phyloP scores from a whole-genome alignment of 1,140 invertebrate genomes.

The Orius laevigatus region DNA sequence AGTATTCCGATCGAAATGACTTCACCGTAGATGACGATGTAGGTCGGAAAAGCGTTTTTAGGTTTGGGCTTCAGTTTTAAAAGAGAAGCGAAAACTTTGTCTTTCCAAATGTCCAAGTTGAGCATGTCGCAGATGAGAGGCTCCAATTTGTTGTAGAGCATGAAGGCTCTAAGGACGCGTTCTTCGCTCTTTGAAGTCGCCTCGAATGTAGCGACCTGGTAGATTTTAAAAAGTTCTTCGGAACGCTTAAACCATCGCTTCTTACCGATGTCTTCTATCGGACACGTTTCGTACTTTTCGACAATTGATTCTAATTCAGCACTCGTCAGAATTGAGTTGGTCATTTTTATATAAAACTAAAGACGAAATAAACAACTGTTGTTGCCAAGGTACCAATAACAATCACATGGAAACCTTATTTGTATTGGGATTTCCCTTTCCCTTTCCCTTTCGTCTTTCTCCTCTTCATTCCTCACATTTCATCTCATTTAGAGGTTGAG shows the following conservation, averaged over 20 bases:
- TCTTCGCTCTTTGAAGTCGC: slow-evolving; percentile 3
- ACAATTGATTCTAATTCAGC: slow-evolving; percentile 7
- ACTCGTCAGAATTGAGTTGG: not conserved
- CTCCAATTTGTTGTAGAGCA: slow-evolving; percentile 1
- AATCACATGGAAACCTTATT: no score
- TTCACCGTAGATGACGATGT: slow-evolving; percentile 57
- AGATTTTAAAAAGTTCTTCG: slow-evolving; percentile 5
- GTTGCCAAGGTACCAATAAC: no score
- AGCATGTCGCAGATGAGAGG: slow-evolving; percentile 54
- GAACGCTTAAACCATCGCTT: slow-evolving; percentile 1
- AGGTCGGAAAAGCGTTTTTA: slow-evolving; percentile 49
- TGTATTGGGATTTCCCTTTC: no score
- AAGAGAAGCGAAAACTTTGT: slow-evolving; percentile 53
- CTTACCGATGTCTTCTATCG: slow-evolving; percentile 3
- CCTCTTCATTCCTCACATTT: no score
- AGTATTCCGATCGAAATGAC: slow-evolving; percentile 46
- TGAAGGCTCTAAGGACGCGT: slow-evolving; percentile 34
- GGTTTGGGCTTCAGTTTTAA: slow-evolving; percentile 43
- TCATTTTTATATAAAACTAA: slow-evolving; percentile 22
- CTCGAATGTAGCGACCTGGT: slow-evolving; percentile 5
- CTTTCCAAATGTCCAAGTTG: slow-evolving; percentile 57
- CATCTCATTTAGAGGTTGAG: no score
- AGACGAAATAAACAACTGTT: no score
- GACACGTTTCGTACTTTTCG: not conserved
- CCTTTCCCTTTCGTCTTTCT: no score